Conservation (phyloP, 2,888 invertebrate species). For the Altica lythri region DNA sequence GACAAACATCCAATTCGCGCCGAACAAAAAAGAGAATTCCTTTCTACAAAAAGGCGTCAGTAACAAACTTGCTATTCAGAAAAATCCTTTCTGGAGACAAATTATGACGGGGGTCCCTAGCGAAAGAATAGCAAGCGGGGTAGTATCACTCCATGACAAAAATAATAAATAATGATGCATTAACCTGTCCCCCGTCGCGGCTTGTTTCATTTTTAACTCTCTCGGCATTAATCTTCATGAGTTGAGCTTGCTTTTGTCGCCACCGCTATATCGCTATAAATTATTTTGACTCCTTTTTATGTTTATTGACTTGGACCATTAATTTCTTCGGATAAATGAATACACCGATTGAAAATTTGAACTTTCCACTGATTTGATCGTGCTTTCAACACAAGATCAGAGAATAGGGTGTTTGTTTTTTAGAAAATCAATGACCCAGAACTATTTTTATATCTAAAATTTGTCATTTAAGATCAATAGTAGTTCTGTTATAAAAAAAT, state of each 20-base stretch:
- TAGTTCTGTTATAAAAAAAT: no score
- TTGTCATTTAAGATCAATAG: no score
- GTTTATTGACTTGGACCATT: slow-evolving; percentile 31
- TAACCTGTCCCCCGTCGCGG: slow-evolving; percentile 46
- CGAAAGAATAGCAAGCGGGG: slow-evolving; percentile 12
- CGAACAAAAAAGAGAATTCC: slow-evolving; percentile 1
- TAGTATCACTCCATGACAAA: slow-evolving; percentile 33
- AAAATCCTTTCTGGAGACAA: slow-evolving; percentile 30
- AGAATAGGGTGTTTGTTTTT: no score
- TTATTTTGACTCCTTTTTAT: slow-evolving; percentile 37
- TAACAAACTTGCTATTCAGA: slow-evolving; percentile 9
- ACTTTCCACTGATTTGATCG: slow-evolving; percentile 22
- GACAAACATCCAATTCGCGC: slow-evolving; percentile 1
- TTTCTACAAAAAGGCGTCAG: slow-evolving; percentile 10
- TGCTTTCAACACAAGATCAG: no score
- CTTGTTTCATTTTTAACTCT: slow-evolving; percentile 48
- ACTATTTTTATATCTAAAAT: no score
- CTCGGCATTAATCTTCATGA: slow-evolving; percentile 47
- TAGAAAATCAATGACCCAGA: no score
- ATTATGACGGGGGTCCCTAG: slow-evolving; percentile 25
- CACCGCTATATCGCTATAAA: slow-evolving; percentile 35
- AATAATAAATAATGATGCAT: slow-evolving; percentile 51
- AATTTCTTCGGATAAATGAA: slow-evolving; percentile 27
- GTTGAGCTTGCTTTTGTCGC: slow-evolving; percentile 37
- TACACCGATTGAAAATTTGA: slow-evolving; percentile 21